A percentile compares a stretch with the other conserved stretches of the same genome.
phyloP scores from a whole-genome alignment of 2,113 vertebrate species.

The Misgurnus anguillicaudatus region DNA sequence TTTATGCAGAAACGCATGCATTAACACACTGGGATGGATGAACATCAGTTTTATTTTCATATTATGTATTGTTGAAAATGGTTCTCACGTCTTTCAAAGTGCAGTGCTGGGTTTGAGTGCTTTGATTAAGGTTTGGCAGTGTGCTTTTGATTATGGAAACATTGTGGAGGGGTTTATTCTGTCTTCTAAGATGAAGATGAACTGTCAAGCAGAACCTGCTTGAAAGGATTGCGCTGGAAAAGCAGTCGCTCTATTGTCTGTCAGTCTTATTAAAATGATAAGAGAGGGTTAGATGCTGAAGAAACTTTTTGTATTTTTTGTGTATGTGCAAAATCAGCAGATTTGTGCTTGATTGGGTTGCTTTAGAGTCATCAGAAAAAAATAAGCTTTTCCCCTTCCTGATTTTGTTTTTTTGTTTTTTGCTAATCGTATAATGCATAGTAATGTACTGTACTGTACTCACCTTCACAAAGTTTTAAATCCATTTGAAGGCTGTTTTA shows the following conservation, averaged over 20 bases:
- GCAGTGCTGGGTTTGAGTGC: slow-evolving; percentile 19
- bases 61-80: slow-evolving; percentile 15
- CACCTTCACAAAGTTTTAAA: too few species aligned
- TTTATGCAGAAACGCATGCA: neutral
- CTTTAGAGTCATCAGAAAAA: neutral
- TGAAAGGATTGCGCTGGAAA: slow-evolving; percentile 21
- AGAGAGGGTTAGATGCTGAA: neutral
- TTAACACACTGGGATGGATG: neutral
- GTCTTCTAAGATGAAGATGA: slow-evolving; percentile 24
- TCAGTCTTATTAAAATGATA: slow-evolving; percentile 29
- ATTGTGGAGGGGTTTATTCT: slow-evolving; percentile 35
- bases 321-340: slow-evolving; percentile 20
- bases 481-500: too few species aligned
- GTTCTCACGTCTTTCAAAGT: slow-evolving; percentile 8
- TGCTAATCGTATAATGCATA: too few species aligned
- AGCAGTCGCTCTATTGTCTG: neutral
- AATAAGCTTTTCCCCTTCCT: too few species aligned
- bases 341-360: neutral
- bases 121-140: slow-evolving; percentile 41
- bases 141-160: slow-evolving; percentile 31
- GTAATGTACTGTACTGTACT: too few species aligned
- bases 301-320: slow-evolving; percentile 2
- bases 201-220: slow-evolving; percentile 19
- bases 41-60: slow-evolving; percentile 33
- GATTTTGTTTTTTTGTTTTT: too few species aligned